Conservation (phyloP, 2,797 vertebrate species). For the Picus viridis region DNA sequence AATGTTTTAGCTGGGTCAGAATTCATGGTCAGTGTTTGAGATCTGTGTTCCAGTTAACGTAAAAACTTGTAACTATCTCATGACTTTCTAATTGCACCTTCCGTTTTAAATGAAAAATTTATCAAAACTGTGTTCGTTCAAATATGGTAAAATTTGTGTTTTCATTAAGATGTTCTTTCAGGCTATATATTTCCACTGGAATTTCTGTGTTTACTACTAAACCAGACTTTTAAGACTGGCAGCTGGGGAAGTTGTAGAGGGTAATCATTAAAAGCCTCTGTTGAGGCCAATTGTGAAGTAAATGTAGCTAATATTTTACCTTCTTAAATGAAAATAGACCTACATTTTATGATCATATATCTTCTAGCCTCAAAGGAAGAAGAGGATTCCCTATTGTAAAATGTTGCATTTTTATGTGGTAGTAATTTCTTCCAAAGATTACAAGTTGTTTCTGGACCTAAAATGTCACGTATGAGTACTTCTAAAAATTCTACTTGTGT, state of each 20-base stretch:
- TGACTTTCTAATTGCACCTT: neutral
- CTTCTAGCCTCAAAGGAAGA: slow-evolving; percentile 25
- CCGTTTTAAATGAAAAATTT: neutral
- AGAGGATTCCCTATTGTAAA: slow-evolving; percentile 51
- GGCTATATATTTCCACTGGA: neutral
- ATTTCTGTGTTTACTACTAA: neutral
- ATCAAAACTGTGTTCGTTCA: neutral
- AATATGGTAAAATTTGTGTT: neutral
- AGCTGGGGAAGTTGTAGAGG: neutral
- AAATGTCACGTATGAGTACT: slow-evolving; percentile 65
- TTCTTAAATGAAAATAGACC: slow-evolving; percentile 45
- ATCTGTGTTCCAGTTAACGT: neutral
- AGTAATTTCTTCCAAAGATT: slow-evolving; percentile 71
- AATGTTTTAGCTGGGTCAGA: neutral
- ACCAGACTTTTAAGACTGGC: neutral
- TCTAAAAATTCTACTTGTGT: slow-evolving; percentile 67
- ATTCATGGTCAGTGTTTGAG: neutral
- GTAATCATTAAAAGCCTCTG: neutral
- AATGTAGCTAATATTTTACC: slow-evolving; percentile 36
- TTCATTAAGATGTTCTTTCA: neutral
- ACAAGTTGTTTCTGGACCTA: slow-evolving; percentile 72
- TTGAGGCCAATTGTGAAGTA: slow-evolving; percentile 8
- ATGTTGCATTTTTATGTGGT: slow-evolving; percentile 66
- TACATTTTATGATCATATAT: slow-evolving; percentile 33
- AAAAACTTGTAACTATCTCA: neutral